Percentiles rank a stretch among this genome's conserved stretches.
Evolutionary conservation across 2,888 invertebrate genomes (phyloP).

Genomic region (Clistopyga incitator): DNA sequence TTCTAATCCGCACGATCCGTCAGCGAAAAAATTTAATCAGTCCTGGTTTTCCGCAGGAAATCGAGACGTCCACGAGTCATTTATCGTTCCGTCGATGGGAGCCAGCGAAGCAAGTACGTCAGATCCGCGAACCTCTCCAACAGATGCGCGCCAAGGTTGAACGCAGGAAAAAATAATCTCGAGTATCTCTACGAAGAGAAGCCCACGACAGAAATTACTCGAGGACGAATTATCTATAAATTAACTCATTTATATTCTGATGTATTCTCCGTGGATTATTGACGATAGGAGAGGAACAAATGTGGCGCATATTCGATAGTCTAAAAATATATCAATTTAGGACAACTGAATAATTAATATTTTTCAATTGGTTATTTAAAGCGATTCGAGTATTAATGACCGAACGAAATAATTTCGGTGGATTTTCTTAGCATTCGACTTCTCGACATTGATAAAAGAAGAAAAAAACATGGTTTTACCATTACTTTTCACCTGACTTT

Average conservation of each 20-base stretch:
- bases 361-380: background rate
- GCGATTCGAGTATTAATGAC: background rate
- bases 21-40: conserved; percentile 36
- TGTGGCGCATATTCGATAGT: background rate
- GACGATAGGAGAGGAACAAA: background rate
- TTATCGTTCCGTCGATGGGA: background rate
- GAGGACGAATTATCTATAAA: too few relatives aligned
- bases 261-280: background rate
- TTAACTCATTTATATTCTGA: background rate
- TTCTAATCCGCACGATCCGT: background rate
- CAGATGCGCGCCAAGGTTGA: background rate
- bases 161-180: background rate
- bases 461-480: too few relatives aligned
- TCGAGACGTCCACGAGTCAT: conserved; percentile 1
- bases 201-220: too few relatives aligned
- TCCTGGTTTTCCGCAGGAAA: conserved; percentile 5
- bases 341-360: background rate
- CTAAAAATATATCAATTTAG: background rate
- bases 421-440: background rate
- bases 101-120: conserved; percentile 10
- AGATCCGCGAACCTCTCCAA: conserved; percentile 7
- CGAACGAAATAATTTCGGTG: background rate
- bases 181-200: too few relatives aligned
- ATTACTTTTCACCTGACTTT: background rate
- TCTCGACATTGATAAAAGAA: background rate